A percentile compares a stretch with the other conserved stretches of the same genome.
Evolutionary conservation across 2,113 vertebrate species (phyloP).

Genomic region (Takifugu flavidus): DNA sequence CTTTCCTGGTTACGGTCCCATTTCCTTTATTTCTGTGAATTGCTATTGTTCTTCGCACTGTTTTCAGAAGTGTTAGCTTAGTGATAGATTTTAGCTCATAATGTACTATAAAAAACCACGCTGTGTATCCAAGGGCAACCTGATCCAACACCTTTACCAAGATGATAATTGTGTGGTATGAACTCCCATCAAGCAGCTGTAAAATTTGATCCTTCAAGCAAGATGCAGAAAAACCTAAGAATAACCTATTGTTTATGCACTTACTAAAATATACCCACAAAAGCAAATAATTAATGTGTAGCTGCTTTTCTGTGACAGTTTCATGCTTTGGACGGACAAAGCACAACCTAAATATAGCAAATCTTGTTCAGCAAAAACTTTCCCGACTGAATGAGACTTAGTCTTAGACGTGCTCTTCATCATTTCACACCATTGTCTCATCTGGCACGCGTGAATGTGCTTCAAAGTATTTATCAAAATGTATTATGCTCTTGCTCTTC

Average conservation of each 20-base stretch:
- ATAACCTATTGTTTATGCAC: background rate
- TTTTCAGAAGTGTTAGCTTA: background rate
- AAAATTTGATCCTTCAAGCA: background rate
- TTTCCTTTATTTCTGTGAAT: background rate
- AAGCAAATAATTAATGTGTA: background rate
- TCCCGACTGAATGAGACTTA: conserved; percentile 1
- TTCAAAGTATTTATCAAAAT: conserved; percentile 25
- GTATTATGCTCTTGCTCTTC: conserved; percentile 3
- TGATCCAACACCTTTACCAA: background rate
- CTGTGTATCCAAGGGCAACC: background rate
- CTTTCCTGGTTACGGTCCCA: background rate
- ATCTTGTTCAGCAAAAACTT: background rate
- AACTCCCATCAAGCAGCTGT: background rate
- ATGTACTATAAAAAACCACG: background rate
- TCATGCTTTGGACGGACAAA: background rate
- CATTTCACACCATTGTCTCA: conserved; percentile 36
- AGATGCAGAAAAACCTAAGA: background rate
- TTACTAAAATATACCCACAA: conserved; percentile 1
- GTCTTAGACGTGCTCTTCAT: background rate
- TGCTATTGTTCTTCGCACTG: background rate
- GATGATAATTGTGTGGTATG: background rate
- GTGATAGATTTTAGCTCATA: background rate
- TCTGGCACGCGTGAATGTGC: conserved; percentile 32
- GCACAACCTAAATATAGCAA: background rate
- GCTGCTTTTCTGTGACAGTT: background rate